Evolutionary conservation across 2,888 invertebrate genomes (phyloP).

Genomic region (Nysson spinosus): DNA sequence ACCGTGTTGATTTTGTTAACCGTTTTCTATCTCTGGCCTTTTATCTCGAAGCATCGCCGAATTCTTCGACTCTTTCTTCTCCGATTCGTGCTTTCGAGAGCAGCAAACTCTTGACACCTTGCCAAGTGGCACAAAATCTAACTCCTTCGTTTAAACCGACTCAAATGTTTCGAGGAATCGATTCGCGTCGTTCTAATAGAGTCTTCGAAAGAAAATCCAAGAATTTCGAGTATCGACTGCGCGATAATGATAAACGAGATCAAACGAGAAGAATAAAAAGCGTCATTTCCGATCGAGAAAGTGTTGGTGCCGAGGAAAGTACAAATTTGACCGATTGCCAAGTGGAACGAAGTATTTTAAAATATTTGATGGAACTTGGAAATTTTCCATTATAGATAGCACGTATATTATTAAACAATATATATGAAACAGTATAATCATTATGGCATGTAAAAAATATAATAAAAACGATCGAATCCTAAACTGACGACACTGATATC

Average conservation of each 20-base stretch:
- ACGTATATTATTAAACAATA: conserved; percentile 12
- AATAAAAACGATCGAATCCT: too few relatives aligned
- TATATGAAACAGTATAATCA: too few relatives aligned
- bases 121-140: conserved; percentile 61
- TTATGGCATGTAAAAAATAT: too few relatives aligned
- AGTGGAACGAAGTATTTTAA: conserved; percentile 50
- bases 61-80: conserved; percentile 30
- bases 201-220: not conserved
- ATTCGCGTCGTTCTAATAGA: conserved; percentile 6
- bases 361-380: conserved; percentile 26
- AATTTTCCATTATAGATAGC: conserved; percentile 47
- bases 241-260: too few relatives aligned
- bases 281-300: conserved; percentile 6
- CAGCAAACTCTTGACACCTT: conserved; percentile 59
- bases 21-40: conserved; percentile 6
- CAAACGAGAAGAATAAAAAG: conserved; percentile 3
- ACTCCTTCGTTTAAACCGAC: conserved; percentile 15
- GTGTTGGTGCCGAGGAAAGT: conserved; percentile 31
- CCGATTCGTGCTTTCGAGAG: conserved; percentile 41
- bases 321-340: conserved; percentile 57
- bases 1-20: conserved; percentile 27
- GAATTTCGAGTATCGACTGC: too few relatives aligned
- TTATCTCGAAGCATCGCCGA: conserved; percentile 11
- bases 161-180: conserved; percentile 26
- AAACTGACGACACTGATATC: too few relatives aligned